phyloP scores from a whole-genome alignment of 2,888 invertebrate genomes.

The Spodoptera littoralis region DNA sequence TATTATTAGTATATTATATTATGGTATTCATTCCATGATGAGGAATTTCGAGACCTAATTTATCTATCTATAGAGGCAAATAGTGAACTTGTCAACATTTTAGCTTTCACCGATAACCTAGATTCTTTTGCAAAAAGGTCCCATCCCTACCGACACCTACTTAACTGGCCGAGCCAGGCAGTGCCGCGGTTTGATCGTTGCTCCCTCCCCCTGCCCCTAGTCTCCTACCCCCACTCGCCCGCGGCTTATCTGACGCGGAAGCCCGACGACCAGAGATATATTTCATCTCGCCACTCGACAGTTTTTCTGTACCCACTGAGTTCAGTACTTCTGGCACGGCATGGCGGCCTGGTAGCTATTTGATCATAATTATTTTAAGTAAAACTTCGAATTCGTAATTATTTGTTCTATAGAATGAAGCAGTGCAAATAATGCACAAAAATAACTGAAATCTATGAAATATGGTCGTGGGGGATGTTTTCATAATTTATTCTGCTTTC shows the following conservation, averaged over 20 bases:
- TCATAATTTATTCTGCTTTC: too few relatives aligned
- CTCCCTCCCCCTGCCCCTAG: slow-evolving; percentile 55
- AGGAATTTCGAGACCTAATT: too few relatives aligned
- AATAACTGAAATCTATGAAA: too few relatives aligned
- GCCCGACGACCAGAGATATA: slow-evolving; percentile 74
- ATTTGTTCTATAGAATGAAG: slow-evolving; percentile 1
- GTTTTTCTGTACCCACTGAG: slow-evolving; percentile 62
- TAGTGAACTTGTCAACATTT: too few relatives aligned
- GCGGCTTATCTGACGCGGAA: slow-evolving; percentile 77
- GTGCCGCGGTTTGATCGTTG: slow-evolving; percentile 67
- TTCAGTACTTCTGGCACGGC: slow-evolving; percentile 39
- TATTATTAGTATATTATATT: too few relatives aligned
- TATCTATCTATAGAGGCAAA: too few relatives aligned
- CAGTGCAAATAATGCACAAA: too few relatives aligned
- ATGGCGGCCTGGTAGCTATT: slow-evolving; percentile 46
- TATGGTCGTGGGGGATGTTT: too few relatives aligned
- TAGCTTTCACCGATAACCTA: slow-evolving; percentile 35
- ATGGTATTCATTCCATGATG: too few relatives aligned
- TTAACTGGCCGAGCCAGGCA: slow-evolving; percentile 71
- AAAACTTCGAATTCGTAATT: slow-evolving; percentile 32
- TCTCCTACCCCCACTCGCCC: slow-evolving; percentile 49
- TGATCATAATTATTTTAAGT: slow-evolving; percentile 52
- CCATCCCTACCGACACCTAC: slow-evolving; percentile 73
- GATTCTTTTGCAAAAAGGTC: slow-evolving; percentile 1
- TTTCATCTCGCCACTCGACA: slow-evolving; percentile 75